phyloP scores from a whole-genome alignment of 1,140 invertebrate species.

The Phymorhynchus buccinoides region DNA sequence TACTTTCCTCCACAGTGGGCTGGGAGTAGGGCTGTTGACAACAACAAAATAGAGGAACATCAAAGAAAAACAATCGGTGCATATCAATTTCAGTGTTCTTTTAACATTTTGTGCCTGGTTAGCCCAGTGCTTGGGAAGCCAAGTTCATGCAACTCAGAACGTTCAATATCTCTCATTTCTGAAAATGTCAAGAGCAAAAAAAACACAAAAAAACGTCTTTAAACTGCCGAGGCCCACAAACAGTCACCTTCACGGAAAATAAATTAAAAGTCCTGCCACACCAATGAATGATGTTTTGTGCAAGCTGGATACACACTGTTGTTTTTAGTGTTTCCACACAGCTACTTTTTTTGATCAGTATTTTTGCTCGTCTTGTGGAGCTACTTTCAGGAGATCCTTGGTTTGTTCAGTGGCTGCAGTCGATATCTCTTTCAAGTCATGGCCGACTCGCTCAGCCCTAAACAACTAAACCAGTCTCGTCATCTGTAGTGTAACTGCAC shows the following conservation, averaged over 20 bases:
- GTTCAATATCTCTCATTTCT: not conserved
- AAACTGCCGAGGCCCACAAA: too few relatives aligned
- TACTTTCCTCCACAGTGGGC: not conserved
- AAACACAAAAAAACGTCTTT: not conserved
- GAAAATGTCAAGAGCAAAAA: not conserved
- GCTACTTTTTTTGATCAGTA: not conserved
- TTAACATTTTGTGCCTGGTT: not conserved
- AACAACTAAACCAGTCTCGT: not conserved
- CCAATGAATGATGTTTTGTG: not conserved
- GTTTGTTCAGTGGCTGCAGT: not conserved
- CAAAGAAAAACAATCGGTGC: not conserved
- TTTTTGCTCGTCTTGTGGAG: not conserved
- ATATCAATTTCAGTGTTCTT: not conserved
- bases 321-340: not conserved
- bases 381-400: not conserved
- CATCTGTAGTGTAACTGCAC: not conserved
- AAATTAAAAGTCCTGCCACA: not conserved
- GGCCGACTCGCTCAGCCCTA: not conserved
- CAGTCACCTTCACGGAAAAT: too few relatives aligned
- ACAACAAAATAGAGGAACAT: too few relatives aligned
- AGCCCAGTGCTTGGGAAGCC: not conserved
- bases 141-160: too few relatives aligned
- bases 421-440: not conserved
- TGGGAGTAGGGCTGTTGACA: too few relatives aligned
- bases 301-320: not conserved